phyloP scores from a whole-genome alignment of 1,140 invertebrate genomes.

The Tyrophagus putrescentiae region DNA sequence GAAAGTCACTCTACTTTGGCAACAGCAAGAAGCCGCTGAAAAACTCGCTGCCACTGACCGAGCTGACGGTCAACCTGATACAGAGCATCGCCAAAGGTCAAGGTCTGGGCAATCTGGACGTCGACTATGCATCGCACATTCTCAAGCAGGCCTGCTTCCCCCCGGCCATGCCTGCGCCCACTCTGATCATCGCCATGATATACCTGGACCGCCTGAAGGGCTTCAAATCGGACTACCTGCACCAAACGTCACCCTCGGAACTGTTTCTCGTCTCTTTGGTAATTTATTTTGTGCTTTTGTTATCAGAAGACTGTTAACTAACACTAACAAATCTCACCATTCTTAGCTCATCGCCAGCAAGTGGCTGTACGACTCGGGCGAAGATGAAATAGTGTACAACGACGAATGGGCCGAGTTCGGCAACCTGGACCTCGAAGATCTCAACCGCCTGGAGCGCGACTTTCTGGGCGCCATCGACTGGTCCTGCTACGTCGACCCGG shows the following conservation, averaged over 20 bases:
- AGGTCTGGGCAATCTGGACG: conserved; percentile 59
- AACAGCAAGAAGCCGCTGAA: conserved; percentile 20
- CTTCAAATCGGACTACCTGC: conserved; percentile 64
- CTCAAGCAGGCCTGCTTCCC: conserved; percentile 63
- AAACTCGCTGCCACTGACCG: conserved; percentile 32
- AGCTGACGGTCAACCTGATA: conserved; percentile 60
- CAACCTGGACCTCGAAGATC: conserved; percentile 50
- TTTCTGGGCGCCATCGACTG: conserved; percentile 63
- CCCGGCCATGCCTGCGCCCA: conserved; percentile 68
- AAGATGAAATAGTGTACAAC: conserved; percentile 50
- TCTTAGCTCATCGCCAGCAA: conserved; percentile 84
- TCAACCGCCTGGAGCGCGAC: conserved; percentile 68
- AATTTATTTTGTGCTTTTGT: conserved; percentile 28
- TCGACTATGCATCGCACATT: conserved; percentile 57
- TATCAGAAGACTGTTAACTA: neutral
- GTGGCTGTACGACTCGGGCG: conserved; percentile 78
- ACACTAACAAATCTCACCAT: conserved; percentile 9
- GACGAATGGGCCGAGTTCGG: conserved; percentile 69
- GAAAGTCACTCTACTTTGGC: conserved; percentile 34
- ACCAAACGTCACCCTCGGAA: conserved; percentile 62
- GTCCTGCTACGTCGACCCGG: conserved; percentile 24
- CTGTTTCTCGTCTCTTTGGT: conserved; percentile 83
- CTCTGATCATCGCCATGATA: conserved; percentile 56
- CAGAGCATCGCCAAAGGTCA: conserved; percentile 33
- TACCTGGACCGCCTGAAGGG: conserved; percentile 59